Base-by-base conservation (phyloP, 2,113 vertebrate species). In the Brachionichthys hirsutus region DNA sequence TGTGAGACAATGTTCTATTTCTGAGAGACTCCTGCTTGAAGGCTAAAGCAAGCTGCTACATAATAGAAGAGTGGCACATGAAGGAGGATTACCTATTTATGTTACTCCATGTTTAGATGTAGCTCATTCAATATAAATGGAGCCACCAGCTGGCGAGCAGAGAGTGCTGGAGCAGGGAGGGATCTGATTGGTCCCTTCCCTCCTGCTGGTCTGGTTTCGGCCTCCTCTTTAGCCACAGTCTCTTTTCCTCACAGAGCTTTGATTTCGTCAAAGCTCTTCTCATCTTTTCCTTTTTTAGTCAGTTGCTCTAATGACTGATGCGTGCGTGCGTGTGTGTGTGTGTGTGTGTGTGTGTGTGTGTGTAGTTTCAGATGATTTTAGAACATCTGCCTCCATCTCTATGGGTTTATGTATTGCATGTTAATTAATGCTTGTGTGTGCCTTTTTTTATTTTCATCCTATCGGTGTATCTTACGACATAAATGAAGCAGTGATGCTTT, bases 71-170 rank as follows among this genome's bases (percentile, higher is more conserved):
- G 81, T 43, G 62, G 60, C 54, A 49, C 73, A 68, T 65, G 60
- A 81, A 72, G 68, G 49, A 54, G 70, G 64, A 81, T 89, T 81
- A 86, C 62, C 60, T 81, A 78, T 88, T 89, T 80, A 78, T 89
- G 82, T 77, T 80, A 82, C 78, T 82, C 82, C 73, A 66, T 82
- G 83, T 90, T 89, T 88, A 65, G 78, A 87, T 87, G 84, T 85
- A 84, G 53, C 67, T 86, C 80, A 88, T 91, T 82, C 73, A 89
- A 82, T 81, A 89, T 90, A 70, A 74, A 91, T 90, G 66, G 41
- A 59, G 53, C 59, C 61, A 77, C 69, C 81, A 87, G 75, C 81
- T 87, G 81, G 70, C 53, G 63, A 73, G 54, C 62, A 68, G 59
- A 72, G 49, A 22, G 68, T 55, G 36, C 19, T n/a, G 35, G 45